Evolutionary conservation across 2,797 vertebrate genomes (phyloP).

Genomic region (Bryconaethiops microstoma): DNA sequence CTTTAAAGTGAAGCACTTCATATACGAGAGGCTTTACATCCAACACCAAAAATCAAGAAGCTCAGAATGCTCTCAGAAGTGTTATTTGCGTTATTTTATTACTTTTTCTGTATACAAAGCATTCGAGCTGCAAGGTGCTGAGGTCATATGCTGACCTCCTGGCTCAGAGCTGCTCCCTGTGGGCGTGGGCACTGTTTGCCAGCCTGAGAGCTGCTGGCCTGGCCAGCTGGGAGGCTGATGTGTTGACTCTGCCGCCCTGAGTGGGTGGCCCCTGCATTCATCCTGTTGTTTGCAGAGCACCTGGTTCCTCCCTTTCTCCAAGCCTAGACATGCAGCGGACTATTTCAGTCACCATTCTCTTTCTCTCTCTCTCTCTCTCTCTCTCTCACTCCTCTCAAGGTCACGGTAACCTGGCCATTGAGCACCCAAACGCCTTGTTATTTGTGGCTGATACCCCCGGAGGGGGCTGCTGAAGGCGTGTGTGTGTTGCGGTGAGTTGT

Average conservation of each 20-base stretch:
- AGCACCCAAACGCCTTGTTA: slow-evolving; percentile 45
- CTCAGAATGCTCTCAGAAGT: neutral
- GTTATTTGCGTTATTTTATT: neutral
- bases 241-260: slow-evolving; percentile 44
- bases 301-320: slow-evolving; percentile 53
- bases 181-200: slow-evolving; percentile 35
- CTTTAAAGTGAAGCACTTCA: too few relatives aligned
- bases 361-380: slow-evolving; percentile 31
- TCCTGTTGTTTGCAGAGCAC: slow-evolving; percentile 54
- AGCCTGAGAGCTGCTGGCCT: slow-evolving; percentile 35
- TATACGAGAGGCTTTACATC: too few relatives aligned
- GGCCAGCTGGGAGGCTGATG: slow-evolving; percentile 50
- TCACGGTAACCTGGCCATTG: slow-evolving; percentile 50
- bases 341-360: slow-evolving; percentile 43
- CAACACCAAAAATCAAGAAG: too few relatives aligned
- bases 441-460: slow-evolving; percentile 18
- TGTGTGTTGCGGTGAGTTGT: slow-evolving; percentile 24
- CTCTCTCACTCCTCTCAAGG: slow-evolving; percentile 29
- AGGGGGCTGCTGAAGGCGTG: slow-evolving; percentile 21
- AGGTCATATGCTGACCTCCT: neutral
- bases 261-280: slow-evolving; percentile 49
- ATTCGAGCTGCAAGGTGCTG: neutral
- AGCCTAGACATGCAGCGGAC: slow-evolving; percentile 54
- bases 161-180: slow-evolving; percentile 46
- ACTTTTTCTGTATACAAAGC: neutral